Base-by-base conservation (phyloP, 2,888 invertebrate species). In the Zygogramma bicolorata region DNA sequence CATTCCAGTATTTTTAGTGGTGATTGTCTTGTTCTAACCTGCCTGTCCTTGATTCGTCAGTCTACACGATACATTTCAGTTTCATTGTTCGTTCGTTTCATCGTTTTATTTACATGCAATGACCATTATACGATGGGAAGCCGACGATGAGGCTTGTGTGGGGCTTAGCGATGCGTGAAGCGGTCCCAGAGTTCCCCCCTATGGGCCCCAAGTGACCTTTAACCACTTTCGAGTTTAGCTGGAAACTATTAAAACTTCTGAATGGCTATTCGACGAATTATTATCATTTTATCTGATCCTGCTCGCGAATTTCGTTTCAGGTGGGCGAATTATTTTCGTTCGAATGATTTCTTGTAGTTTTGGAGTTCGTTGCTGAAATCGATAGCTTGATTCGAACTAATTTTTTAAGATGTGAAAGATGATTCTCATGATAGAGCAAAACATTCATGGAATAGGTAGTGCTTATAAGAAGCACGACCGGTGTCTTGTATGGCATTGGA, bases 131-230 rank as follows among this genome's bases (percentile, higher is more conserved):
- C 81, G 82, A 83, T 81, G 80, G 83, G 81, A 82, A 80, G 82
- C 80, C 81, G 82, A 86, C 82, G 84, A 84, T 62, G 82, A 84
- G 84, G 88, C 88, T 89, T 88, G 86, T 86, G 88, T 87, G 82
- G 80, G 88, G 88, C 88, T 86, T 87, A 89, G 88, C 89, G 89
- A 87, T 88, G 88, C 89, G 88, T 89, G 89, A 89, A 88, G 88
- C 86, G 88, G 89, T 89, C 89, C 89, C 53, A 53, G 25, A 25
- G 25, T 25, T 53, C 89, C 87, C 89, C 88, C 88, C 88, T 61
- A 42, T 27, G 73, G 77, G 73, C 75, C 78, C 75, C 77, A 67
- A 74, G 67, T 75, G 75, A 78, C 77, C 77, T 78, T 76, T 78
- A 74, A 70, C 74, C 76, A 75, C 75, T 75, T 73, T 75, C 75